These are phyloP conservation scores for Lasioglossum villosulum DNA, from an alignment of 2,888 invertebrate genomes.

Conservation along the genomic window DNA sequence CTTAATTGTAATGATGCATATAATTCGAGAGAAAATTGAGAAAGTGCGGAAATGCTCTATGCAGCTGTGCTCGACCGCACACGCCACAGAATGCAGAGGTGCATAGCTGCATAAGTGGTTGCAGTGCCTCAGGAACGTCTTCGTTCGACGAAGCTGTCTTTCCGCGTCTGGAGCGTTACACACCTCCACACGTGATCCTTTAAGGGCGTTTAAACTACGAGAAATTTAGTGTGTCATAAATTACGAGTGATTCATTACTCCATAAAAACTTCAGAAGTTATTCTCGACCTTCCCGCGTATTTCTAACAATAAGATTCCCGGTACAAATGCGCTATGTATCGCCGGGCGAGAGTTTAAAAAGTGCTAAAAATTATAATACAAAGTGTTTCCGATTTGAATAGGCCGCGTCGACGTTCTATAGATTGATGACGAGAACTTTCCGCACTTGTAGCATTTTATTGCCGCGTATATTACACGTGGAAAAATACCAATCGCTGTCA, in stretches of 20 bases:
- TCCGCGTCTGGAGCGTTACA: background rate
- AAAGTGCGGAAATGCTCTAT: background rate
- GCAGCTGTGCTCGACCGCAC: background rate
- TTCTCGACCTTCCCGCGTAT: background rate
- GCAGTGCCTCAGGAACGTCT: slow-evolving; percentile 24
- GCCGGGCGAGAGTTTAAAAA: background rate
- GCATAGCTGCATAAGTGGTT: slow-evolving; percentile 19
- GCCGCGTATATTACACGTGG: background rate
- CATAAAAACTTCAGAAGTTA: slow-evolving; percentile 17
- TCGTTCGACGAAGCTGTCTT: background rate
- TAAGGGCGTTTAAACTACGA: background rate
- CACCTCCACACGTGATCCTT: slow-evolving; percentile 5
- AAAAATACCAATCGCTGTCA: background rate
- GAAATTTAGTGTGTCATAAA: slow-evolving; percentile 7
- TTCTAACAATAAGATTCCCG: slow-evolving; percentile 6
- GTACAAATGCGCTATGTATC: background rate
- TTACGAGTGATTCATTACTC: slow-evolving; percentile 17
- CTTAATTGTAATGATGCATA: background rate
- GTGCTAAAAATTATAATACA: background rate
- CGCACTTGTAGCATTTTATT: background rate
- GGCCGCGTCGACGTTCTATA: background rate
- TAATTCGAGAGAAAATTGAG: background rate
- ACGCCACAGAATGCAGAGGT: slow-evolving; percentile 16
- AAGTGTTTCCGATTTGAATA: background rate
- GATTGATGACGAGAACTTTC: background rate